These are phyloP conservation scores for Apodemus sylvaticus DNA, from an alignment of 2,113 vertebrate species.

Conservation along the genomic window DNA sequence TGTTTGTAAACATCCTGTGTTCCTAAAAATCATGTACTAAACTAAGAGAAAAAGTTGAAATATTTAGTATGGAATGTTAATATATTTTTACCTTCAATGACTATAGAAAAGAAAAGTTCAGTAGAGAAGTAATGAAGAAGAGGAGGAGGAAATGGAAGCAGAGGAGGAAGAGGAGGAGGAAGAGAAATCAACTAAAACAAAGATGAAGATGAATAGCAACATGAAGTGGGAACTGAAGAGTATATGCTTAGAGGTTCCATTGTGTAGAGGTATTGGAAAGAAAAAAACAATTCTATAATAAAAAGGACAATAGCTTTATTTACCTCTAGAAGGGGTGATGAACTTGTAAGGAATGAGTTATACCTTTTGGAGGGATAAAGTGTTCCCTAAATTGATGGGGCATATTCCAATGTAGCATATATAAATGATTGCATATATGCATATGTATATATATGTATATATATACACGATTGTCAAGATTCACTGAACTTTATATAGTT, in stretches of 20 bases:
- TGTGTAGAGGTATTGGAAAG: neutral
- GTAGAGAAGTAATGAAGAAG: neutral
- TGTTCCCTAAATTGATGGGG: neutral
- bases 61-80: neutral
- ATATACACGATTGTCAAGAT: neutral
- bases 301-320: neutral
- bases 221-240: no score
- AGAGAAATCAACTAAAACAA: neutral
- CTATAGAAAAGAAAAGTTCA: neutral
- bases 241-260: neutral
- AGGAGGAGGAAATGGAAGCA: neutral
- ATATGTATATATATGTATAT: neutral
- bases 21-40: neutral
- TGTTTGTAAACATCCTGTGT: neutral
- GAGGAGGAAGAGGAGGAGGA: neutral
- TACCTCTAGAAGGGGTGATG: neutral
- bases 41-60: neutral
- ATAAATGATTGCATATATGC: no score
- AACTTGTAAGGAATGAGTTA: neutral
- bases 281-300: neutral
- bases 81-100: neutral
- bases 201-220: neutral
- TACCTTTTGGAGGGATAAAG: neutral
- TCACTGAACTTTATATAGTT: neutral
- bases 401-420: no score